These are phyloP conservation scores for Cottoperca gobio DNA, from an alignment of 2,797 vertebrate species.

Conservation along the genomic window DNA sequence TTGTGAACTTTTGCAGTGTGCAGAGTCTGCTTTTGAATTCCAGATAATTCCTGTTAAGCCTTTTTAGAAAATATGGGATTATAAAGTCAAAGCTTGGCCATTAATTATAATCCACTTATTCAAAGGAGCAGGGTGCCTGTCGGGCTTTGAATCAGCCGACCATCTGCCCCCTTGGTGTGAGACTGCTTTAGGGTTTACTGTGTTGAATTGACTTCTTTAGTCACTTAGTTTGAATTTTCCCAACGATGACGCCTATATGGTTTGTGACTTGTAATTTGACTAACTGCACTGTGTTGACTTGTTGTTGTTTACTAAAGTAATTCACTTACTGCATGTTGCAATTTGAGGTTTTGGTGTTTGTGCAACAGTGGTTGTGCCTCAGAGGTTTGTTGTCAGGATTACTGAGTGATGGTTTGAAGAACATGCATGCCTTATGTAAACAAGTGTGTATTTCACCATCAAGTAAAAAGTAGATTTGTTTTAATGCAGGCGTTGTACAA, in stretches of 20 bases:
- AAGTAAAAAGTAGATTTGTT: neutral
- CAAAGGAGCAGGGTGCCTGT: constrained; percentile 30
- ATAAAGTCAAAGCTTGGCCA: constrained; percentile 57
- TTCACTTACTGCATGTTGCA: neutral
- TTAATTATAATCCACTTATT: constrained; percentile 72
- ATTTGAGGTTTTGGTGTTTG: constrained; percentile 4
- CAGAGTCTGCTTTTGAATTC: constrained; percentile 36
- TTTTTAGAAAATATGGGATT: constrained; percentile 62
- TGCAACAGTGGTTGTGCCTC: neutral
- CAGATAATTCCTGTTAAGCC: constrained; percentile 55
- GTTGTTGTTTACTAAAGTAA: constrained; percentile 2
- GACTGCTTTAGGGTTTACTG: constrained; percentile 52
- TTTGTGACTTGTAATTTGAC: constrained; percentile 11
- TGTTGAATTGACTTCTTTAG: constrained; percentile 4
- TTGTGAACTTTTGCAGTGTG: constrained; percentile 3
- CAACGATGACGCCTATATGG: neutral
- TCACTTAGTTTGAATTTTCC: constrained; percentile 8
- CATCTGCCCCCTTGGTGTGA: constrained; percentile 60
- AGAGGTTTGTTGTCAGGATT: constrained; percentile 9
- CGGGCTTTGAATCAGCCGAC: constrained; percentile 55
- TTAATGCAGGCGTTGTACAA: neutral
- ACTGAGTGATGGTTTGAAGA: constrained; percentile 13
- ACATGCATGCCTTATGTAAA: constrained; percentile 3
- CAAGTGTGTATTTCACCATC: neutral
- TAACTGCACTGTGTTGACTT: constrained; percentile 9